Evolutionary conservation across 2,888 invertebrate species (phyloP), one percentile per base, ranked within the genome.

Genomic region (Eupithecia subfuscata): DNA sequence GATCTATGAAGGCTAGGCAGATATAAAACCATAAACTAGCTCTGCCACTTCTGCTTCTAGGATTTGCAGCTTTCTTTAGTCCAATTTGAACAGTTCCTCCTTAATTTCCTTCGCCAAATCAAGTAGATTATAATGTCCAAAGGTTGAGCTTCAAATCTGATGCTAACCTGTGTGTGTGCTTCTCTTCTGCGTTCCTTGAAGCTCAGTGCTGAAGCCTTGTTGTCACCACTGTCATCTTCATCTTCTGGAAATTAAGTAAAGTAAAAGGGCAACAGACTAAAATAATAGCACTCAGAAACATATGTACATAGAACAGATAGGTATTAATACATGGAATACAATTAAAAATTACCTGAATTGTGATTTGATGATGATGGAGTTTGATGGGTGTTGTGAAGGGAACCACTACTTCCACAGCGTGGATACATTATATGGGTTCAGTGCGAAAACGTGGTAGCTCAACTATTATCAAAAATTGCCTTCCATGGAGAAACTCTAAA

Each of bases 151-250:
- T 56, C 22, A 56, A 56, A 56, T 56, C 11, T 25, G 2, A 25
- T 0, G 12, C 60, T 14, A 5, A 95, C 95, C 91, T 95, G 96
- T 0, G 99, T 99, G 88, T 99, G 99, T 8, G 99, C 99, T 90
- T 99, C 99, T 79, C 99, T 95, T 73, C 99, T 96, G 56, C 99
- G 95, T 87, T 99, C 99, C 89, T 98, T 99, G 90, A 99, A 99
- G 87, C 97, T 98, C 76, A 98, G 92, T 3, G 97, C 92, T 78
- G 95, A 94, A 37, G 94, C 92, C 84, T 94, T 95, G 82, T 95
- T 95, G 84, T 96, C 96, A 67, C 95, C 96, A 82, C 96, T 96
- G 79, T 96, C 96, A 86, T 96, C 96, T 89, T 96, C 96, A 84
- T 96, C 96, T 83, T 96, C 96, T 96, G 84, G 16, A 90, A 74